Evolutionary conservation across 2,797 vertebrate species (phyloP).

Genomic region (Cottoperca gobio): DNA sequence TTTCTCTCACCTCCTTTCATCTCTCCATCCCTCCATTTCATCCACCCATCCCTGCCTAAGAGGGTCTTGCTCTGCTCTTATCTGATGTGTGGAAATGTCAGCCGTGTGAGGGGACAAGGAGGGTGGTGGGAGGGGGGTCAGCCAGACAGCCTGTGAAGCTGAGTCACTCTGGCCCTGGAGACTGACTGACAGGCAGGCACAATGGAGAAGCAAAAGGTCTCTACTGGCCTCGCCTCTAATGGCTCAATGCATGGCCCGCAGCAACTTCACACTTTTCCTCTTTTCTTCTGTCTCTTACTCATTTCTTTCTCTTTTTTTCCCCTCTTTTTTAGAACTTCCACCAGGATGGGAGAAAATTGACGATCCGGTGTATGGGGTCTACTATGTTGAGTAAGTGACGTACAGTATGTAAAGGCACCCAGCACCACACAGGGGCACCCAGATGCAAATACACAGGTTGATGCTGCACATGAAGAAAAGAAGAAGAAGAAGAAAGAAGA

Average conservation of each 20-base stretch:
- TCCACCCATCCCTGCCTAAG: slow-evolving; percentile 44
- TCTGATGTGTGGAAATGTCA: slow-evolving; percentile 80
- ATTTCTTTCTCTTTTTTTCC: slow-evolving; percentile 30
- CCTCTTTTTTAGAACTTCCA: slow-evolving; percentile 92
- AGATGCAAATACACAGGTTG: background rate
- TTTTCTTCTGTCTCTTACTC: slow-evolving; percentile 25
- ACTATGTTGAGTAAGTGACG: slow-evolving; percentile 99
- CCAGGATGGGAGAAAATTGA: slow-evolving; percentile 99
- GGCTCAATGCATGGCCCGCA: slow-evolving; percentile 30
- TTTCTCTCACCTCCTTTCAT: slow-evolving; percentile 30
- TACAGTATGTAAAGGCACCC: background rate
- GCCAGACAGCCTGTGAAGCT: slow-evolving; percentile 47
- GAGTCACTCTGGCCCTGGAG: slow-evolving; percentile 51
- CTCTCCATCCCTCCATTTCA: slow-evolving; percentile 24
- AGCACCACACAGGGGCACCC: background rate
- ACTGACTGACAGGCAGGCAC: slow-evolving; percentile 58
- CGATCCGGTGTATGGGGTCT: slow-evolving; percentile 98
- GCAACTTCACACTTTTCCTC: slow-evolving; percentile 21
- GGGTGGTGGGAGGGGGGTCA: background rate
- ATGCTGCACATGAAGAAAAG: background rate
- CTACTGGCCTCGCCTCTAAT: slow-evolving; percentile 32
- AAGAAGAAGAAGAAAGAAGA: too few species aligned
- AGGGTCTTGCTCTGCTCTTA: slow-evolving; percentile 67
- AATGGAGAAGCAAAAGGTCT: slow-evolving; percentile 49
- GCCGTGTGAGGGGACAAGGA: slow-evolving; percentile 37